phyloP scores from a whole-genome alignment of 1,140 invertebrate species.

The Heterodera schachtii region DNA sequence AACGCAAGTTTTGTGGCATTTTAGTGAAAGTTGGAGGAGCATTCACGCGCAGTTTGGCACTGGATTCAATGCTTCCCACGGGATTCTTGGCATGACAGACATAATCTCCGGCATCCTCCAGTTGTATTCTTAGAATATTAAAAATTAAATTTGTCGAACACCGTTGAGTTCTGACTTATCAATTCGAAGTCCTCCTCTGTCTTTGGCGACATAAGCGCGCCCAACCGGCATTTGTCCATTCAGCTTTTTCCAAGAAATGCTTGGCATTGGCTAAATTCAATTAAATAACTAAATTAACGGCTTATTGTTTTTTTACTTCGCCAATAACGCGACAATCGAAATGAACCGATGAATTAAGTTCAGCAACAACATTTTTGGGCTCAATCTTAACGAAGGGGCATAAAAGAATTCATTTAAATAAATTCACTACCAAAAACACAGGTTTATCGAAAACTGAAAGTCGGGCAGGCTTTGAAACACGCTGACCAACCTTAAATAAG shows the following conservation, averaged over 20 bases:
- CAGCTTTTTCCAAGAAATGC: slow-evolving; percentile 53
- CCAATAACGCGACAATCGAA: slow-evolving; percentile 50
- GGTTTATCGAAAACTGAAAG: slow-evolving; percentile 51
- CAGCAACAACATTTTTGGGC: slow-evolving; percentile 47
- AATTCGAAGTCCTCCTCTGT: slow-evolving; percentile 50
- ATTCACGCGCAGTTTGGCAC: slow-evolving; percentile 46
- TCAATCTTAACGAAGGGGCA: slow-evolving; percentile 29
- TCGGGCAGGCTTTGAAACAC: slow-evolving; percentile 43
- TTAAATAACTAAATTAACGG: neutral
- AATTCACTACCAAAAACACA: slow-evolving; percentile 46
- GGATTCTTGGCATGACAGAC: slow-evolving; percentile 49
- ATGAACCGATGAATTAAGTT: slow-evolving; percentile 50
- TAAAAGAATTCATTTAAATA: slow-evolving; percentile 19
- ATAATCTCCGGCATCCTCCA: slow-evolving; percentile 48
- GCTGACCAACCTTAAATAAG: slow-evolving; percentile 36
- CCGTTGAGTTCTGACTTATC: slow-evolving; percentile 23
- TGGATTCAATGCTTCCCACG: slow-evolving; percentile 46
- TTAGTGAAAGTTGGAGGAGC: slow-evolving; percentile 49
- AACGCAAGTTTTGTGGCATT: slow-evolving; percentile 38
- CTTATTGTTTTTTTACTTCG: slow-evolving; percentile 18
- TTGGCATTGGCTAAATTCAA: slow-evolving; percentile 40
- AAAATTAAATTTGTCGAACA: neutral
- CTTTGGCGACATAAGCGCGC: slow-evolving; percentile 49
- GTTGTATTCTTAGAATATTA: slow-evolving; percentile 43
- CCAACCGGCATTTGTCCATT: slow-evolving; percentile 52